These are phyloP conservation scores for Petromus typicus DNA, from an alignment of 2,113 vertebrate species.

Conservation along the genomic window DNA sequence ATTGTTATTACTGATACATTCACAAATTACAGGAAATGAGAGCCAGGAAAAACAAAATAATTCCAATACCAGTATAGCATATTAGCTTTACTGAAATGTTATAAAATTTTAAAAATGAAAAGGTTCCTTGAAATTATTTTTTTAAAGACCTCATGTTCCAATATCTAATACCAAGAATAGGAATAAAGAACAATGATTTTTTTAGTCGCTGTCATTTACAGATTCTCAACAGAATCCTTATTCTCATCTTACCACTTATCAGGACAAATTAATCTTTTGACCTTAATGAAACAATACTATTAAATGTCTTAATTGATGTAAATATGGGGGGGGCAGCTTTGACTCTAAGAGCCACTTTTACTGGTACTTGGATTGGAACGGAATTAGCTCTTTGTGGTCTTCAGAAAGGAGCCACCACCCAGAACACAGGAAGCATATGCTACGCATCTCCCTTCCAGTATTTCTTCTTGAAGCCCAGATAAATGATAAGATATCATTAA, in stretches of 20 bases:
- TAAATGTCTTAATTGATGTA: slow-evolving; percentile 1
- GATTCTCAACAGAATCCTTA: slow-evolving; percentile 24
- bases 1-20: background rate
- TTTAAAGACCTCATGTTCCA: slow-evolving; percentile 30
- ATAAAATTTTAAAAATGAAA: slow-evolving; percentile 44
- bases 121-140: slow-evolving; percentile 56
- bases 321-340: slow-evolving; percentile 4
- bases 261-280: background rate
- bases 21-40: slow-evolving; percentile 1
- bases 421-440: slow-evolving; percentile 31
- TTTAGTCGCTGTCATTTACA: background rate
- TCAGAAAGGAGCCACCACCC: slow-evolving; percentile 49
- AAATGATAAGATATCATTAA: slow-evolving; percentile 42
- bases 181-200: background rate
- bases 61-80: background rate
- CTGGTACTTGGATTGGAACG: background rate
- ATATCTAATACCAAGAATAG: slow-evolving; percentile 30
- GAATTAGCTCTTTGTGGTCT: slow-evolving; percentile 39
- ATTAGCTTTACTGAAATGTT: slow-evolving; percentile 17
- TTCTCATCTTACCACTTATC: background rate
- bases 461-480: slow-evolving; percentile 49
- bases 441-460: slow-evolving; percentile 21
- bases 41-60: background rate
- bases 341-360: slow-evolving; percentile 47
- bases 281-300: background rate